These are phyloP conservation scores for Eonycteris spelaea DNA, from an alignment of 2,113 vertebrate species.

Conservation along the genomic window DNA sequence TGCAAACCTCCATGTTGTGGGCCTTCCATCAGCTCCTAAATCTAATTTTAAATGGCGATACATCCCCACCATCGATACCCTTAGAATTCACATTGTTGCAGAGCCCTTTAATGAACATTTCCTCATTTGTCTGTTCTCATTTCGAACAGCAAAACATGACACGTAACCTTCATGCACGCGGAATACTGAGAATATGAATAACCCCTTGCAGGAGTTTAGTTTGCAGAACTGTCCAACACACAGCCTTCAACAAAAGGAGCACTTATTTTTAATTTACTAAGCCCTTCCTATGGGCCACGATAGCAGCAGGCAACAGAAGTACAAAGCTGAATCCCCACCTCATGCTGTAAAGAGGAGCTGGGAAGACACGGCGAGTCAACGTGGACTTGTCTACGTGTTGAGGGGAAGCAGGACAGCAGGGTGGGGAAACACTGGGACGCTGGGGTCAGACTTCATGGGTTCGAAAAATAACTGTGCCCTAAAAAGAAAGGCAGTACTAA, in stretches of 20 bases:
- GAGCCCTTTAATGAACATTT: neutral
- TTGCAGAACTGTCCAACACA: neutral
- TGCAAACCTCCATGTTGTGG: neutral
- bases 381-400: neutral
- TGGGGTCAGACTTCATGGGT: neutral
- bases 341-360: accelerated
- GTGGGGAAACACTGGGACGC: accelerated
- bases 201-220: neutral
- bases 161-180: neutral
- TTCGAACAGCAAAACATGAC: conserved; percentile 4
- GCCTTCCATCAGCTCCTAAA: neutral
- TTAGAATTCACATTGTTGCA: neutral
- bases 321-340: neutral
- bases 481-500: neutral
- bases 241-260: neutral
- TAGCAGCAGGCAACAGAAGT: neutral
- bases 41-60: neutral
- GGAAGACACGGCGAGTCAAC: neutral
- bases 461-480: neutral
- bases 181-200: neutral
- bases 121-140: neutral
- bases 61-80: neutral
- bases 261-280: neutral
- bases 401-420: neutral
- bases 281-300: neutral